A percentile compares a stretch with the other conserved stretches of the same genome.
Conservation (phyloP, 2,888 invertebrate genomes). For the Lasioglossum figueresi region DNA sequence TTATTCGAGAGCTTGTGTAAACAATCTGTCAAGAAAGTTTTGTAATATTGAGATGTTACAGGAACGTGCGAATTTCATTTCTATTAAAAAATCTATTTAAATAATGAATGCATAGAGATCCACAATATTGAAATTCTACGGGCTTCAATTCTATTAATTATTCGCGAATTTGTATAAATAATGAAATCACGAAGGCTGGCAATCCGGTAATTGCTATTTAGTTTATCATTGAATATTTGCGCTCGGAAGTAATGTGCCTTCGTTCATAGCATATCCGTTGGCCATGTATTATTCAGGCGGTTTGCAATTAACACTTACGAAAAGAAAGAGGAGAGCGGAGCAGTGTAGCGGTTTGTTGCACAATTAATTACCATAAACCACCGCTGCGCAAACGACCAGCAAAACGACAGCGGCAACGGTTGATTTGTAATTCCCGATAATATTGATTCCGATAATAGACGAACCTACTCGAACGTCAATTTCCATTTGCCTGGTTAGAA, state of each 20-base stretch:
- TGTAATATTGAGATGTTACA: no score
- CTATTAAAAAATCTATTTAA: no score
- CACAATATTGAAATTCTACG: no score
- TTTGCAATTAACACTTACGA: neutral
- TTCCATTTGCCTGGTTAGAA: conserved; percentile 70
- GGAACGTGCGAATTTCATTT: no score
- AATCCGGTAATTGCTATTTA: neutral
- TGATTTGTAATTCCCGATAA: conserved; percentile 42
- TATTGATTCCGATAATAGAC: conserved; percentile 53
- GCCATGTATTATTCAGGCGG: neutral
- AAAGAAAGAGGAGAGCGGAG: conserved; percentile 7
- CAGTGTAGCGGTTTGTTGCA: neutral
- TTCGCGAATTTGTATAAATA: no score
- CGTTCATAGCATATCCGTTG: neutral
- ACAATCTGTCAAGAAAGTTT: no score
- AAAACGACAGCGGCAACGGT: conserved; percentile 29
- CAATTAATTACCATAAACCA: conserved; percentile 28
- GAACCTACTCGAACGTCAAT: conserved; percentile 64
- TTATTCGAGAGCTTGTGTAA: no score
- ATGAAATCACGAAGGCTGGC: neutral
- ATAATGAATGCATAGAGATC: no score
- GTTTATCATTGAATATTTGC: neutral
- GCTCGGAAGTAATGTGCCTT: neutral
- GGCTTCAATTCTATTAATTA: no score
- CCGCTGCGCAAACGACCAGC: neutral